A percentile compares a stretch with the other conserved stretches of the same genome.
Evolutionary conservation across 2,113 vertebrate genomes (phyloP).

Genomic region (Paralichthys olivaceus): DNA sequence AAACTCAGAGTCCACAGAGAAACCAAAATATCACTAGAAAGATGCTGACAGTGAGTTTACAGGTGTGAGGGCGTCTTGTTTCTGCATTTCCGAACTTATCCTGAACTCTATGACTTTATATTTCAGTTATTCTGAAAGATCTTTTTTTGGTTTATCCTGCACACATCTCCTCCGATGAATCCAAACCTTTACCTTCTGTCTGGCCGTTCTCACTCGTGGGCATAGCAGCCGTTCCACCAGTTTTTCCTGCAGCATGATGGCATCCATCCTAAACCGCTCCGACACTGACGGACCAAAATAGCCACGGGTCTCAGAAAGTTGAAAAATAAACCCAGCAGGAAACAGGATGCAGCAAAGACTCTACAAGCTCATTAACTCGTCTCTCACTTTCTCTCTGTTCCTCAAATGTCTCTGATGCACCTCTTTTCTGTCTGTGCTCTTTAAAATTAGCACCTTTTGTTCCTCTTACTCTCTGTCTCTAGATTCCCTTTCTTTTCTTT

Average conservation of each 20-base stretch:
- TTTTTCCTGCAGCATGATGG: slow-evolving; percentile 94
- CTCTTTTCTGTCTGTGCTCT: slow-evolving; percentile 42
- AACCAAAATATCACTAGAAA: not conserved
- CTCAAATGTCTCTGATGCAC: slow-evolving; percentile 16
- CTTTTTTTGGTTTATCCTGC: not conserved
- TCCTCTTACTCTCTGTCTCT: slow-evolving; percentile 43
- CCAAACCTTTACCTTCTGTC: slow-evolving; percentile 88
- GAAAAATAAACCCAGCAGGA: slow-evolving; percentile 33
- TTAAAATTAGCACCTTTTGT: slow-evolving; percentile 38
- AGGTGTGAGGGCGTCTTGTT: not conserved
- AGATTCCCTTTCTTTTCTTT: slow-evolving; percentile 32
- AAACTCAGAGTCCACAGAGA: not conserved
- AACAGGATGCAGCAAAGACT: slow-evolving; percentile 24
- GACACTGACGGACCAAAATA: slow-evolving; percentile 67
- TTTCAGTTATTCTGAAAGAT: too few species aligned
- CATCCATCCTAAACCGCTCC: slow-evolving; percentile 87
- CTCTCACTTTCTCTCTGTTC: not conserved
- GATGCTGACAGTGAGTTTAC: slow-evolving; percentile 19
- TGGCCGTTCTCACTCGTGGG: slow-evolving; percentile 88
- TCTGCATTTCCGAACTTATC: not conserved
- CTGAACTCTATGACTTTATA: not conserved
- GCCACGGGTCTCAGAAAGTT: slow-evolving; percentile 48
- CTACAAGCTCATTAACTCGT: slow-evolving; percentile 18
- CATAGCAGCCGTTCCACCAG: slow-evolving; percentile 94
- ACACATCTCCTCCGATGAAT: not conserved